Evolutionary conservation across 1,140 invertebrate genomes (phyloP).

Genomic region (Cyclargus thomasi): DNA sequence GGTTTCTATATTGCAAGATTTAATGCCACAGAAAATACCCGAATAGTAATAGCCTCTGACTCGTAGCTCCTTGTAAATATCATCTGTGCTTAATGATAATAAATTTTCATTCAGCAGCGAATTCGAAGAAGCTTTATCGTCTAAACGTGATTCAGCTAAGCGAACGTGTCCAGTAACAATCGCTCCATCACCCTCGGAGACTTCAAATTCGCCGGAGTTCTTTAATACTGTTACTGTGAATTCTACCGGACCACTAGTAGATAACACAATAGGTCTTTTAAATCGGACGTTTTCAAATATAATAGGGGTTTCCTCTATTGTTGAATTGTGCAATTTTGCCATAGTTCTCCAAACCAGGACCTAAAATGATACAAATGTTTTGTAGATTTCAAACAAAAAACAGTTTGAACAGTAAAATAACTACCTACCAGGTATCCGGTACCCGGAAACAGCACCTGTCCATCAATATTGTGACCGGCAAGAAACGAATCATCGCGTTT

Average conservation of each 20-base stretch:
- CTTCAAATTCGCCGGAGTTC: neutral
- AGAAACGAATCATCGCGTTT: neutral
- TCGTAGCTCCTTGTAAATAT: constrained; percentile 10
- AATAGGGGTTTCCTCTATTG: neutral
- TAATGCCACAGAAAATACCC: constrained; percentile 8
- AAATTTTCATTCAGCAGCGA: neutral
- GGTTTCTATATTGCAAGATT: neutral
- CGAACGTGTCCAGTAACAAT: constrained; percentile 1
- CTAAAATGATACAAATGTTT: neutral
- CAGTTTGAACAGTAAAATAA: too few species aligned
- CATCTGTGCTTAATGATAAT: neutral
- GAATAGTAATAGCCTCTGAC: constrained; percentile 7
- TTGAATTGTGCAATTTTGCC: neutral
- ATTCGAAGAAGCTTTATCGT: neutral
- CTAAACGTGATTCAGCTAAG: neutral
- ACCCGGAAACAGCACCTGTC: constrained; percentile 5
- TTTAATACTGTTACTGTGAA: neutral
- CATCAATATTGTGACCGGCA: constrained; percentile 17
- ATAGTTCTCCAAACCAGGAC: constrained; percentile 6
- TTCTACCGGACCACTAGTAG: neutral
- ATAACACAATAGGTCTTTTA: neutral
- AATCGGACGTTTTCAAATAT: constrained; percentile 2
- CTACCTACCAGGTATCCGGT: constrained; percentile 15
- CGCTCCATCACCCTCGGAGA: neutral
- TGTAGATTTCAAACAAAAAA: too few species aligned